Evolutionary conservation across 23 tunicate genomes (phyloP), one percentile per base, ranked within the genome.

Genomic region (Ascidia mentula): DNA sequence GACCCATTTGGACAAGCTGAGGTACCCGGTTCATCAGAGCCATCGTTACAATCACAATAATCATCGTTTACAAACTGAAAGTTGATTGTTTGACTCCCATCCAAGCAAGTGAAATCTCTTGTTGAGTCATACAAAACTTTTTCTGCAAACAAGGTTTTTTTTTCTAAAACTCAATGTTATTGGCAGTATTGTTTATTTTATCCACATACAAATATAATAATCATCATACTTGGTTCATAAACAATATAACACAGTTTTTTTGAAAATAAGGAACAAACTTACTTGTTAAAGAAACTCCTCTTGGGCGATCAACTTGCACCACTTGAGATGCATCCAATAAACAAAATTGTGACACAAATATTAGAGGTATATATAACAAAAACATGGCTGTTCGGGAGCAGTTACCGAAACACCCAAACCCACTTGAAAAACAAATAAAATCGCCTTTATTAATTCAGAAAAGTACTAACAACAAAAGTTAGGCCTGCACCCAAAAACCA

Each of bases 21-120:
- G 4, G 99, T 96, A 6, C 99, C 99, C 53, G 99, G 99, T 40
- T 96, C 99, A 81, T 96, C 99, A 8, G 92, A 82, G 22, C 99
- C 97, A 79, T 96, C 99, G 40, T 75, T 22, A 74, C 99, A 96
- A 77, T 96, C 99, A 72, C 99, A 96, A 77, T 83, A 96, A 84
- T 96, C 99, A 91, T 96, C 99, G 72, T 96, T 96, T 33, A 96
- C 90, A 34, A 59, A 75, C 32, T 74, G 32, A 78, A 83, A 96
- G 8, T 79, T 69, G 18, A 96, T 81, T n/a, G 89, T 79, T 59
- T 69, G 74, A 40, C 94, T 80, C 40, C 99, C 99, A 96, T 96
- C 99, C 31, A 96, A 89, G 74, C 99, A 96, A 17, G 94, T 83
- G 73, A 96, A 96, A 61, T 96, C 89, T 72, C 31, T 77, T 30